These are phyloP conservation scores for Mercenaria mercenaria DNA, from an alignment of 1,140 invertebrate species.

Conservation along the genomic window DNA sequence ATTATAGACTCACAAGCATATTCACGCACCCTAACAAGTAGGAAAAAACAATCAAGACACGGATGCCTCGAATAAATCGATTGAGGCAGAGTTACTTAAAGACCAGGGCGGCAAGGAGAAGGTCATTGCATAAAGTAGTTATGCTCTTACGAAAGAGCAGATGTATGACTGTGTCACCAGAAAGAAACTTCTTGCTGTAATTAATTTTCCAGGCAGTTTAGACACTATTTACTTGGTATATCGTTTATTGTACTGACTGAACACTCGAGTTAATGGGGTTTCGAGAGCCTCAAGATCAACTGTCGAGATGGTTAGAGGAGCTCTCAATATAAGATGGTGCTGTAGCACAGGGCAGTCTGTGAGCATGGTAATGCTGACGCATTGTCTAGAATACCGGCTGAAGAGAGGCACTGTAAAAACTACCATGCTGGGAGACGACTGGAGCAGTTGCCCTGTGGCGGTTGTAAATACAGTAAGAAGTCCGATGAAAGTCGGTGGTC, in stretches of 20 bases:
- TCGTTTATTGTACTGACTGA: conserved; percentile 13
- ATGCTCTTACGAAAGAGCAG: neutral
- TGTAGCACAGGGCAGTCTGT: conserved; percentile 69
- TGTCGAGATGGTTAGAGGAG: conserved; percentile 74
- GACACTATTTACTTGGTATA: conserved; percentile 34
- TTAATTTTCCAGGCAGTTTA: conserved; percentile 46
- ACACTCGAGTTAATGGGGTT: conserved; percentile 1
- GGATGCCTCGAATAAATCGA: too few relatives aligned
- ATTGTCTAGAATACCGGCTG: conserved; percentile 60
- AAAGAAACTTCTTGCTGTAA: neutral
- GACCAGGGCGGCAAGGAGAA: neutral
- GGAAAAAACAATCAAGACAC: too few relatives aligned
- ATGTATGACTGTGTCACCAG: neutral
- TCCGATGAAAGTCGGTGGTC: neutral
- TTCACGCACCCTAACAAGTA: too few relatives aligned
- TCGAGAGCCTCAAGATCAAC: conserved; percentile 61
- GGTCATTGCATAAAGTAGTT: conserved; percentile 17
- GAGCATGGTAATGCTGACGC: conserved; percentile 76
- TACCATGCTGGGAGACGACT: neutral
- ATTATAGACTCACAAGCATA: too few relatives aligned
- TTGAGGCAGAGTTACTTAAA: too few relatives aligned
- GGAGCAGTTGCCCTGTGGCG: neutral
- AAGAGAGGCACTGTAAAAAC: neutral
- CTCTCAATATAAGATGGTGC: conserved; percentile 74
- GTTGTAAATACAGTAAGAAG: conserved; percentile 18